These are phyloP conservation scores for Morphnarchus princeps DNA, from an alignment of 2,113 vertebrate species.

Conservation along the genomic window DNA sequence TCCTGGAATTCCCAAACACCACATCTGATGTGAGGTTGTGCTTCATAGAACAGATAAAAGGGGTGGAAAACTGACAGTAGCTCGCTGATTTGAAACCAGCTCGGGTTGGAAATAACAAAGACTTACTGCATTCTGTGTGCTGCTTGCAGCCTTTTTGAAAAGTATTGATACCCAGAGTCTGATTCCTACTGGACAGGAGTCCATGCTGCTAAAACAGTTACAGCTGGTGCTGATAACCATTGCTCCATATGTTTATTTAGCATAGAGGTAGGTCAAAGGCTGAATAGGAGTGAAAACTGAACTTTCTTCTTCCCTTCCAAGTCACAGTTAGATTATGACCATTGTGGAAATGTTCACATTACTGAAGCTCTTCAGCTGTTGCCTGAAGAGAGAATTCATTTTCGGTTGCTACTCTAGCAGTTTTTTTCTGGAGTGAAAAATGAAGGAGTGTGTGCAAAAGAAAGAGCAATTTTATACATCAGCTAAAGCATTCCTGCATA, in stretches of 20 bases:
- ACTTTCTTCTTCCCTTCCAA: neutral
- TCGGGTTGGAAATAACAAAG: neutral
- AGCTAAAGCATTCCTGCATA: neutral
- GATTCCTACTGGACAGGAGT: neutral
- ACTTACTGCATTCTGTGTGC: neutral
- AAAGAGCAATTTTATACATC: neutral
- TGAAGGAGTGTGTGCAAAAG: neutral
- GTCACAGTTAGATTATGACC: neutral
- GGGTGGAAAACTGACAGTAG: neutral
- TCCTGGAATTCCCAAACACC: neutral
- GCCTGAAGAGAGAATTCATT: neutral
- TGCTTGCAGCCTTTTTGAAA: neutral
- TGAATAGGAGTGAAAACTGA: neutral
- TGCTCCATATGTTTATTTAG: neutral
- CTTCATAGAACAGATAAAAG: neutral
- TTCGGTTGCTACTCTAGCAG: neutral
- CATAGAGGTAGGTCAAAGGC: neutral
- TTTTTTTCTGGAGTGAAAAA: neutral
- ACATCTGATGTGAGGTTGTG: neutral
- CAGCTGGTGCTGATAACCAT: neutral
- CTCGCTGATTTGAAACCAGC: neutral
- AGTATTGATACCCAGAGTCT: neutral
- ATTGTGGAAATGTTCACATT: neutral
- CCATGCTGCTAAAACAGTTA: neutral
- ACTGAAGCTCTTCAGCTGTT: neutral